Conservation (phyloP, 1,140 invertebrate genomes). For the Proales similis region DNA sequence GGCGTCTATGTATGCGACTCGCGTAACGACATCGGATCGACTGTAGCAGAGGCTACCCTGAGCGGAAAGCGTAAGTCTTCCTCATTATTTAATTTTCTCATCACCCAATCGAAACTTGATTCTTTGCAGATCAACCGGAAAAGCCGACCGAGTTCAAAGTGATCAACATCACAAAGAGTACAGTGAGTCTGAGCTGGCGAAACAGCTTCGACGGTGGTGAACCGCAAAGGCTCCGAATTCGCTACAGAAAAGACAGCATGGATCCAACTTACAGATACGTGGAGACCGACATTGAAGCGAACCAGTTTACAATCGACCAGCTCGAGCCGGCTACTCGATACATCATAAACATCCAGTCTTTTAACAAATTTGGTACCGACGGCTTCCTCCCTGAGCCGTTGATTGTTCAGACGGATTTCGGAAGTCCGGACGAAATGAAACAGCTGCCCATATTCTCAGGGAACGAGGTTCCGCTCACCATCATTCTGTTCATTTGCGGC, state of each 20-base stretch:
- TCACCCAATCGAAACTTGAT: neutral
- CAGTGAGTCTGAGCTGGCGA: conserved; percentile 16
- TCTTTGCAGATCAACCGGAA: conserved; percentile 29
- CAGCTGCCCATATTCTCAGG: conserved; percentile 32
- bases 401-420: conserved; percentile 38
- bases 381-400: conserved; percentile 30
- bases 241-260: conserved; percentile 33
- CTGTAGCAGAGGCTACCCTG: conserved; percentile 14
- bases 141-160: conserved; percentile 31
- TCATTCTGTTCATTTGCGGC: conserved; percentile 29
- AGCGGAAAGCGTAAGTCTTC: conserved; percentile 19
- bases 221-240: conserved; percentile 22
- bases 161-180: conserved; percentile 23
- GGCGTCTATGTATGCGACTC: conserved; percentile 29
- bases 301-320: conserved; percentile 9
- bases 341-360: conserved; percentile 23
- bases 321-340: conserved; percentile 31
- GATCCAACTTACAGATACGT: conserved; percentile 34
- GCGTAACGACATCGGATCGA: conserved; percentile 9
- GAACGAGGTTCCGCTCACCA: conserved; percentile 26
- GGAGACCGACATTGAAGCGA: conserved; percentile 11
- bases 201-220: conserved; percentile 35
- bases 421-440: conserved; percentile 34
- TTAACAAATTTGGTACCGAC: conserved; percentile 29
- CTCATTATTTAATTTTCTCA: neutral